These are phyloP conservation scores for Eilema depressum DNA, from an alignment of 2,888 invertebrate genomes.

Conservation along the genomic window DNA sequence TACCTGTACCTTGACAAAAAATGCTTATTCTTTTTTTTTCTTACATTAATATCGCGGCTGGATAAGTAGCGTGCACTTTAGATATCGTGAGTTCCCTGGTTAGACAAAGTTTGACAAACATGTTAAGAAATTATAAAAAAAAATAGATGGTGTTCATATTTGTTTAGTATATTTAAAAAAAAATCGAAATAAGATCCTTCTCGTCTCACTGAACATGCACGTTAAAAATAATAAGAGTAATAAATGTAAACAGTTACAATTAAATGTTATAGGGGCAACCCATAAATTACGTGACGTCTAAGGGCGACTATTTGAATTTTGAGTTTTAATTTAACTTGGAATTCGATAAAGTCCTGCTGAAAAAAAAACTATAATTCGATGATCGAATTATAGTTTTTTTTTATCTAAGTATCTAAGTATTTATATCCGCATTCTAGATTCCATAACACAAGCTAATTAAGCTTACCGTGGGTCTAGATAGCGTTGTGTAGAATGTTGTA, in stretches of 20 bases:
- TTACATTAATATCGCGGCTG: not conserved
- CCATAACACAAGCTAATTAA: too few species aligned
- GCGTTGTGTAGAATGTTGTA: too few species aligned
- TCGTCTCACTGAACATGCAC: not conserved
- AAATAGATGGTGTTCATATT: not conserved
- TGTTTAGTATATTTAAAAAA: not conserved
- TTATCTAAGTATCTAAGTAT: too few species aligned
- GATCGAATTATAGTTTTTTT: not conserved
- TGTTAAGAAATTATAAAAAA: not conserved
- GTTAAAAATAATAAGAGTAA: not conserved
- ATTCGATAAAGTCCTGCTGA: too few species aligned
- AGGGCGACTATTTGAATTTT: not conserved
- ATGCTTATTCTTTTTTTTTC: conserved; percentile 58
- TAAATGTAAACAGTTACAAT: too few species aligned
- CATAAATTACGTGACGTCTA: not conserved
- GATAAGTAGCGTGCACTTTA: not conserved
- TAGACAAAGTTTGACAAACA: not conserved
- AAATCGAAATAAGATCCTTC: not conserved
- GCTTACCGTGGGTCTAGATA: too few species aligned
- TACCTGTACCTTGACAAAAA: conserved; percentile 78
- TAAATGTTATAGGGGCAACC: not conserved
- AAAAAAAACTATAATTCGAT: too few species aligned
- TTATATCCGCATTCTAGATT: too few species aligned
- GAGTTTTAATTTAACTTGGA: too few species aligned
- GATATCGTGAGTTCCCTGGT: not conserved